Evolutionary conservation across 2,113 vertebrate genomes (phyloP).

Genomic region (Motacilla tschutschensis): DNA sequence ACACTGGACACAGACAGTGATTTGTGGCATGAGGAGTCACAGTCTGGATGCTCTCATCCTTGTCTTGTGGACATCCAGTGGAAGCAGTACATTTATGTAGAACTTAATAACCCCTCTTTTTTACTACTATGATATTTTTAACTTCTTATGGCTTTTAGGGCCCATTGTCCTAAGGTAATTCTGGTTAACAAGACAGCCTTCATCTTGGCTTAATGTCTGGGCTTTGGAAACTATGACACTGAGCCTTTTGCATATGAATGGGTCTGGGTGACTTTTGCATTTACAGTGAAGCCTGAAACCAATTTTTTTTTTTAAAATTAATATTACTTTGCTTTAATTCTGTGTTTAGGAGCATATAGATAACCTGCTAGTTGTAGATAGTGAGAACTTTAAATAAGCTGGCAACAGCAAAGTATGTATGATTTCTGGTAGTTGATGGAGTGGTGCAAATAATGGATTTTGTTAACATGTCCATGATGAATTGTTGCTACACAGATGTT

Average conservation of each 20-base stretch:
- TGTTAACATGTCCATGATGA: background rate
- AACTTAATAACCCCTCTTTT: background rate
- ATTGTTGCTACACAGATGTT: background rate
- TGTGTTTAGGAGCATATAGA: background rate
- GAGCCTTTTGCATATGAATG: background rate
- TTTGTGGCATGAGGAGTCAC: background rate
- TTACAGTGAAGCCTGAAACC: background rate
- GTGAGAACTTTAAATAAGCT: background rate
- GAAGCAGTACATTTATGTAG: background rate
- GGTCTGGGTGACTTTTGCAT: background rate
- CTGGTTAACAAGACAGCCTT: background rate
- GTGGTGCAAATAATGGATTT: background rate
- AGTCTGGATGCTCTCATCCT: background rate
- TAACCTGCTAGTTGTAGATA: background rate
- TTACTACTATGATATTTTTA: background rate
- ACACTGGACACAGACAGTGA: background rate
- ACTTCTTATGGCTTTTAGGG: background rate
- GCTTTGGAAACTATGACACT: background rate
- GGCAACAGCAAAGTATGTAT: background rate
- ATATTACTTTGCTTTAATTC: background rate
- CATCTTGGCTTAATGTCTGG: background rate
- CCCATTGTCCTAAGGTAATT: background rate
- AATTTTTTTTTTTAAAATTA: background rate
- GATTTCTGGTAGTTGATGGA: background rate
- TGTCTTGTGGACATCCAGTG: background rate